These are phyloP conservation scores for Micromussa lordhowensis DNA, from an alignment of 92 coral and sea anemone species.

Conservation along the genomic window DNA sequence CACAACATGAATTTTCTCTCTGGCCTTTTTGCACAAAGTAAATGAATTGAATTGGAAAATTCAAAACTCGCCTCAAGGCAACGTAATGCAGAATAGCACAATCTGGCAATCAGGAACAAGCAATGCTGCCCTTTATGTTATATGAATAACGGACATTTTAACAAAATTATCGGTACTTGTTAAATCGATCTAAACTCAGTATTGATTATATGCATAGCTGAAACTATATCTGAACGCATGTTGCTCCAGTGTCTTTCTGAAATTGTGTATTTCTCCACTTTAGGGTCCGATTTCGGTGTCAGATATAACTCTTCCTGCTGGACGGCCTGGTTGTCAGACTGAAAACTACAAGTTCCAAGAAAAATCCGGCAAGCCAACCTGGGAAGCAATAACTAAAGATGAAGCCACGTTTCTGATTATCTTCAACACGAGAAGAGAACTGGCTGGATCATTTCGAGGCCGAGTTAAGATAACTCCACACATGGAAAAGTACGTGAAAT, in stretches of 20 bases:
- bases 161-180: no score
- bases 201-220: background rate
- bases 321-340: conserved; percentile 54
- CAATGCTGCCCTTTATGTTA: no score
- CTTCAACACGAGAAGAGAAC: conserved; percentile 40
- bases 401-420: conserved; percentile 17
- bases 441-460: background rate
- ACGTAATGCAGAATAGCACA: no score
- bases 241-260: background rate
- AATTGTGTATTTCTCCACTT: background rate
- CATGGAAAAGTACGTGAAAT: conserved; percentile 4
- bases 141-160: no score
- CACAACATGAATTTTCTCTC: no score
- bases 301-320: conserved; percentile 44
- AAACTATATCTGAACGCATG: background rate
- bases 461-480: background rate
- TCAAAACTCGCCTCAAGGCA: no score
- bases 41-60: no score
- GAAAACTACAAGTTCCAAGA: conserved; percentile 24
- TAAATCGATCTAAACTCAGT: no score
- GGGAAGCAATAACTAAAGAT: conserved; percentile 42
- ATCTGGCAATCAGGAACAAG: no score
- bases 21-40: no score
- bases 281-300: conserved; percentile 57
- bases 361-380: conserved; percentile 27